Percentiles rank a stretch among this genome's conserved stretches.
Conservation (phyloP, 2,113 vertebrate species). For the Solea senegalensis region DNA sequence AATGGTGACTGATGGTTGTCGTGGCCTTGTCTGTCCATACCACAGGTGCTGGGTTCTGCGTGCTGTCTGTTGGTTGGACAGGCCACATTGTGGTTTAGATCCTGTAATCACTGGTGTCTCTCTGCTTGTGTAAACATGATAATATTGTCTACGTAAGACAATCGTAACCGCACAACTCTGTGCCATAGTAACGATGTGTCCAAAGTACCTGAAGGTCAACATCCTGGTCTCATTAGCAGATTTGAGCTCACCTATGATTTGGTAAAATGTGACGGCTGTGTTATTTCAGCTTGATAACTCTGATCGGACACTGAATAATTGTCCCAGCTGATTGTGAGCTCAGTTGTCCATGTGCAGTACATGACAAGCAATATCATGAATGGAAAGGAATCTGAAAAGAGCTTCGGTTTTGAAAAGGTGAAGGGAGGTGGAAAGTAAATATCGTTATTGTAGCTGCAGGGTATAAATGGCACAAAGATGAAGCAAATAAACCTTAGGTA, state of each 20-base stretch:
- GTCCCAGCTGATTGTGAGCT: slow-evolving; percentile 3
- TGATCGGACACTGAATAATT: no score
- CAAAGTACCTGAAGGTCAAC: slow-evolving; percentile 18
- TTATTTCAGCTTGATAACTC: neutral
- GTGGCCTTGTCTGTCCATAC: slow-evolving; percentile 66
- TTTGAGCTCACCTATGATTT: slow-evolving; percentile 20
- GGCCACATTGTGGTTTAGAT: slow-evolving; percentile 18
- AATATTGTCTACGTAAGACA: slow-evolving; percentile 10
- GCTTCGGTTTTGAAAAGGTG: neutral
- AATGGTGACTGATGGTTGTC: slow-evolving; percentile 68
- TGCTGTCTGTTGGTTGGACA: slow-evolving; percentile 8
- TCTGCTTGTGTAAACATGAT: slow-evolving; percentile 11
- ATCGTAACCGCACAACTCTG: neutral
- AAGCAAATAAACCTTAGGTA: slow-evolving; percentile 81
- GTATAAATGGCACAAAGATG: slow-evolving; percentile 79
- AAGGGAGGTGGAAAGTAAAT: slow-evolving; percentile 33
- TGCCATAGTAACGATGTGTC: slow-evolving; percentile 5
- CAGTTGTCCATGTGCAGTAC: slow-evolving; percentile 31
- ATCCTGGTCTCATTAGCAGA: slow-evolving; percentile 16
- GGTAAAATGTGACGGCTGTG: neutral
- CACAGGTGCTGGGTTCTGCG: slow-evolving; percentile 29
- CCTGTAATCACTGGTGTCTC: slow-evolving; percentile 11
- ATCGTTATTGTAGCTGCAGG: slow-evolving; percentile 58
- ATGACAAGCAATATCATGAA: slow-evolving; percentile 24
- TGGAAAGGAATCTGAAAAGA: slow-evolving; percentile 18